These are phyloP conservation scores for Hydra vulgaris DNA, from an alignment of 30 jellyfish, hydroid and myxozoan genomes.

Conservation along the genomic window DNA sequence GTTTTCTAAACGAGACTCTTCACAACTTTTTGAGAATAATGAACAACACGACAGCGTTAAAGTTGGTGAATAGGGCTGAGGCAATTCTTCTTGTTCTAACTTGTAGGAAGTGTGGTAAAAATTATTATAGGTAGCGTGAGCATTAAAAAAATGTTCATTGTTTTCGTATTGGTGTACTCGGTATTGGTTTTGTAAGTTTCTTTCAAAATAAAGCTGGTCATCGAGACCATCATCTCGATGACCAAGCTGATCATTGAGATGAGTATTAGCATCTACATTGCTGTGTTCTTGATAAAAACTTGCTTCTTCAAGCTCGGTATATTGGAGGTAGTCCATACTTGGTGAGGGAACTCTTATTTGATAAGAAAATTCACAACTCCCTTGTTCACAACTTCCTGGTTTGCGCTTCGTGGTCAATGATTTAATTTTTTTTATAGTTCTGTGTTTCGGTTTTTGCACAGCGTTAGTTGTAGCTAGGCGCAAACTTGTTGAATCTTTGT, in stretches of 20 bases:
- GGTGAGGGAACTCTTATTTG: background rate
- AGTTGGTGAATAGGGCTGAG: constrained; percentile 46
- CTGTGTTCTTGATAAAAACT: background rate
- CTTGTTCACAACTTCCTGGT: background rate
- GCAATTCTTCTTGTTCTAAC: background rate
- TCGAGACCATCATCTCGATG: no score
- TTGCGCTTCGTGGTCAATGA: background rate
- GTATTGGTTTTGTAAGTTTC: background rate
- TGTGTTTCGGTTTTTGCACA: background rate
- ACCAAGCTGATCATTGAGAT: no score
- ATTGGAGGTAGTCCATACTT: background rate
- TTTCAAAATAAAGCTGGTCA: background rate
- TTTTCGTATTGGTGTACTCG: no score
- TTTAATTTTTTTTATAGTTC: background rate
- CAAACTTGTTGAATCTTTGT: background rate
- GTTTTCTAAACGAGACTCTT: constrained; percentile 19
- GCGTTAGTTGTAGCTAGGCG: background rate
- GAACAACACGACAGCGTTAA: constrained; percentile 49
- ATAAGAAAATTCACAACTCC: background rate
- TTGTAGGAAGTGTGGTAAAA: no score
- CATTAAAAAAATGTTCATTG: background rate
- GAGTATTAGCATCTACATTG: background rate
- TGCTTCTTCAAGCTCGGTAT: background rate
- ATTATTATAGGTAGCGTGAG: no score
- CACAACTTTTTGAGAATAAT: constrained; percentile 18